Conservation (phyloP, 1,140 invertebrate genomes). For the Mamestra configurata region DNA sequence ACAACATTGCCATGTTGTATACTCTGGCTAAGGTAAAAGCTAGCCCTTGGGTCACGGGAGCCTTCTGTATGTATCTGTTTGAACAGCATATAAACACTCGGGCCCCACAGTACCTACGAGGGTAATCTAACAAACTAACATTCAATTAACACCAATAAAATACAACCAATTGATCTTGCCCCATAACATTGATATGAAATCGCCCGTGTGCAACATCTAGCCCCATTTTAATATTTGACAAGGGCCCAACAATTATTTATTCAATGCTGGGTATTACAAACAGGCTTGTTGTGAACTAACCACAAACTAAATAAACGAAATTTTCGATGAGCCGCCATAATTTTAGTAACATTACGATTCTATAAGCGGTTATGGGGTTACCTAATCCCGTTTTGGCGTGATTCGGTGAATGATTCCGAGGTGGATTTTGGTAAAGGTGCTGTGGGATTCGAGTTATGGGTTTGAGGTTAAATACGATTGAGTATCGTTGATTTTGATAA, state of each 20-base stretch:
- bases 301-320: slow-evolving; percentile 79
- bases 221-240: slow-evolving; percentile 81
- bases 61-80: too few relatives aligned
- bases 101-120: too few relatives aligned
- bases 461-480: background rate
- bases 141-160: slow-evolving; percentile 17
- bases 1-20: too few relatives aligned
- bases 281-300: slow-evolving; percentile 74
- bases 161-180: background rate
- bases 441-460: background rate
- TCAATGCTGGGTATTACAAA: slow-evolving; percentile 75
- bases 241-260: slow-evolving; percentile 81
- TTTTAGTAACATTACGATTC: slow-evolving; percentile 64
- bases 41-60: too few relatives aligned
- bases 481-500: too few relatives aligned
- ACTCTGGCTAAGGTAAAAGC: too few relatives aligned
- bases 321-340: slow-evolving; percentile 74
- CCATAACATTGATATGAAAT: slow-evolving; percentile 46
- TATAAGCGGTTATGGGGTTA: slow-evolving; percentile 46
- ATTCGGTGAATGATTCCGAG: slow-evolving; percentile 11
- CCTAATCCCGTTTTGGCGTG: slow-evolving; percentile 30
- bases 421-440: background rate
- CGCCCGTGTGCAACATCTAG: slow-evolving; percentile 57
- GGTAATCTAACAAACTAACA: background rate
- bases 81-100: too few relatives aligned